Evolutionary conservation across 2,113 vertebrate species (phyloP).

Genomic region (Oophaga pumilio): DNA sequence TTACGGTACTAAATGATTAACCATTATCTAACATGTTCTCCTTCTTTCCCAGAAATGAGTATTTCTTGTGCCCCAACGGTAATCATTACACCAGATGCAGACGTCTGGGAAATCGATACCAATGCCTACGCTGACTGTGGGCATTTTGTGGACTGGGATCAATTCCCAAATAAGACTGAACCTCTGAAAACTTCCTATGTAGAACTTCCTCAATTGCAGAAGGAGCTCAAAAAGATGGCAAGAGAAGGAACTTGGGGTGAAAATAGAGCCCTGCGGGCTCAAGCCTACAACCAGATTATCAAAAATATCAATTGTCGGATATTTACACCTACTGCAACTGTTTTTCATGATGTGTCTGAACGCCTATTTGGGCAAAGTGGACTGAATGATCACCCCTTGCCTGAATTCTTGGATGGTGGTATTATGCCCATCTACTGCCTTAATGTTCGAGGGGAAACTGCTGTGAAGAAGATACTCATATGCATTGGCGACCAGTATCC

Average conservation of each 20-base stretch:
- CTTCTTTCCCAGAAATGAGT: slow-evolving; percentile 63
- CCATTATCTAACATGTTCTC: neutral
- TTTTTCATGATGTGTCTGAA: slow-evolving; percentile 69
- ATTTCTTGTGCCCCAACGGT: slow-evolving; percentile 66
- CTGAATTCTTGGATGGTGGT: slow-evolving; percentile 79
- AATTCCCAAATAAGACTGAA: slow-evolving; percentile 67
- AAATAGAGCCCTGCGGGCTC: slow-evolving; percentile 73
- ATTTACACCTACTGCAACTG: slow-evolving; percentile 68
- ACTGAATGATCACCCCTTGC: slow-evolving; percentile 73
- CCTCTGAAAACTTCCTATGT: slow-evolving; percentile 65
- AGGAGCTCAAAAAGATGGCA: slow-evolving; percentile 78
- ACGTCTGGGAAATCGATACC: slow-evolving; percentile 75
- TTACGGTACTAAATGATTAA: neutral
- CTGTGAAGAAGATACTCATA: slow-evolving; percentile 81
- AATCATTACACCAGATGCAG: slow-evolving; percentile 74
- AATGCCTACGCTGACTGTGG: slow-evolving; percentile 72
- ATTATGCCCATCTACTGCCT: slow-evolving; percentile 82
- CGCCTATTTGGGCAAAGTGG: slow-evolving; percentile 74
- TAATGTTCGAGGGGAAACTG: slow-evolving; percentile 73
- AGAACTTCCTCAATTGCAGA: slow-evolving; percentile 66
- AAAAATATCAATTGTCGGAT: slow-evolving; percentile 73
- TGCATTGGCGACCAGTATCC: slow-evolving; percentile 76
- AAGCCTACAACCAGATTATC: slow-evolving; percentile 80
- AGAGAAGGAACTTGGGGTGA: slow-evolving; percentile 78
- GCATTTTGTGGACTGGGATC: slow-evolving; percentile 84